Evolutionary conservation across 1,140 invertebrate genomes (phyloP).

Genomic region (Leptinotarsa lineolata): DNA sequence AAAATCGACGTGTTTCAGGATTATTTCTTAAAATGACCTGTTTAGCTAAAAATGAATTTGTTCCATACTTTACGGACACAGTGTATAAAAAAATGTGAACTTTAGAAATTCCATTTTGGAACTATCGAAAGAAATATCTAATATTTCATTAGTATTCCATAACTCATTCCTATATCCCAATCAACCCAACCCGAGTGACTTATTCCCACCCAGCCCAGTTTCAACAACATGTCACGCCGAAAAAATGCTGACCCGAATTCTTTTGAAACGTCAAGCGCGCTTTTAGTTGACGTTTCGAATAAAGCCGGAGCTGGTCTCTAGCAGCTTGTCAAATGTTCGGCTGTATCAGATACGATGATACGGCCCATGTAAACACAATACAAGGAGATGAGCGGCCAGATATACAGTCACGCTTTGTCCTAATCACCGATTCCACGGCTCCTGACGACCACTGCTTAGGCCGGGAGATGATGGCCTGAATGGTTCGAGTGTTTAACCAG

Average conservation of each 20-base stretch:
- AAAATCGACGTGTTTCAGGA: too few species aligned
- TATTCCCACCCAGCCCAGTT: background rate
- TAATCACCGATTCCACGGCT: slow-evolving; percentile 27
- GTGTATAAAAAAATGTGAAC: too few species aligned
- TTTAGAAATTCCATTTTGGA: too few species aligned
- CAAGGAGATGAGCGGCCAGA: slow-evolving; percentile 36
- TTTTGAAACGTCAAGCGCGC: background rate
- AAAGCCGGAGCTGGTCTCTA: background rate
- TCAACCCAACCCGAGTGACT: too few species aligned
- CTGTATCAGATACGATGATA: slow-evolving; percentile 34
- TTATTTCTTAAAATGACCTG: too few species aligned
- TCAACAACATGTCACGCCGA: background rate
- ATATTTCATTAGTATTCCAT: too few species aligned
- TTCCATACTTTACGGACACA: too few species aligned
- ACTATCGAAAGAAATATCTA: too few species aligned
- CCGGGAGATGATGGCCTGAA: background rate
- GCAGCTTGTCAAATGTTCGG: slow-evolving; percentile 22
- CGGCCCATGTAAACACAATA: slow-evolving; percentile 39
- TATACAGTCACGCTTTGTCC: slow-evolving; percentile 34
- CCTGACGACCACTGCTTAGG: slow-evolving; percentile 20
- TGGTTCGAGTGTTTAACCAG: too few species aligned
- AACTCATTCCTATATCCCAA: too few species aligned
- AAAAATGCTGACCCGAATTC: slow-evolving; percentile 10
- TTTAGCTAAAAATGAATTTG: too few species aligned
- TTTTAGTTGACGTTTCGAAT: background rate